Evolutionary conservation across 2,797 vertebrate species (phyloP), one percentile per base, ranked within the genome.

Genomic region (Anableps anableps): DNA sequence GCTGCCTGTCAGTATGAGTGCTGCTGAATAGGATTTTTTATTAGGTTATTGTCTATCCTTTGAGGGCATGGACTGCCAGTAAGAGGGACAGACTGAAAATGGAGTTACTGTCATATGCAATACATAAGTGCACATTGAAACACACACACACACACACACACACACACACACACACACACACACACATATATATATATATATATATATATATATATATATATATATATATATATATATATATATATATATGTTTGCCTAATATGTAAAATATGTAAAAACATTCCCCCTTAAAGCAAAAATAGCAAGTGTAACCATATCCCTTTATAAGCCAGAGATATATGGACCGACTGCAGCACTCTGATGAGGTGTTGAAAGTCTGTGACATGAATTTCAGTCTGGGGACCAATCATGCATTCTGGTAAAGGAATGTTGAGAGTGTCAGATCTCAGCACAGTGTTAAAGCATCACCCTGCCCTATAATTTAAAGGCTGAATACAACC

Each of bases 281-380:
- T 82, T 78, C 81, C 74, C 81, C 77, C 88, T 77, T 31, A 14
- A 80, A 83, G 80, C 75, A 89, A 71, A 82, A 89, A 87, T 80
- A 79, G 60, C 81, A 83, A 77, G 62, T 89, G 93, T 83, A 94
- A 94, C 91, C 82, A 60, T 88, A 94, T 82, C 84, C 84, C 80
- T 86, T 84, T 88, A 91, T 92, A 86, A 90, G 92, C 88, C 79
- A 78, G 75, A 92, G 89, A 93, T 92, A 92, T 92, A 93, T 91
- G 88, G 82, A 47, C 64, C 38, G 80, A 70, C 78, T 77, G 80
- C 55, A 78, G 86, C 82, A 77, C 73, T 79, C 70, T 92, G 94
- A 94, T 86, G 85, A 92, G 91, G 87, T 41, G 91, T 88, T 92
- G 94, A 94, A 94, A 94, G 87, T 85, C 83, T 85, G 88, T 86